Conservation (phyloP, 2,113 vertebrate genomes). For the Eptesicus fuscus region DNA sequence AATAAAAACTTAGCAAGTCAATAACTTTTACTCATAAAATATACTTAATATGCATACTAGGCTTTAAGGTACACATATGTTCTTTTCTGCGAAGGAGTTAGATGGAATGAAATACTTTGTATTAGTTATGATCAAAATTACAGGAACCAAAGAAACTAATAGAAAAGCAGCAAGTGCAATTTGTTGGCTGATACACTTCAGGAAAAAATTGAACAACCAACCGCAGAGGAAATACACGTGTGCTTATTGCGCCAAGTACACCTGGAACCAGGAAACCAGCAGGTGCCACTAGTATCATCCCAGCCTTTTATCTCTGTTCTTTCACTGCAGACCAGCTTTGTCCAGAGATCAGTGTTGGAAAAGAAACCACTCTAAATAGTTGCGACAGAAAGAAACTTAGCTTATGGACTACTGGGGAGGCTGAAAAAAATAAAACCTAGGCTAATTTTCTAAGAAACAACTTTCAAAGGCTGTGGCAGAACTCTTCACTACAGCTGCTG, state of each 20-base stretch:
- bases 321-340: neutral
- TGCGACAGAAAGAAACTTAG: neutral
- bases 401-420: neutral
- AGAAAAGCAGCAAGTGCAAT: neutral
- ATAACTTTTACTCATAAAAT: neutral
- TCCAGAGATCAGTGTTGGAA: neutral
- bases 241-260: fast-evolving
- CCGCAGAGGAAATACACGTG: neutral
- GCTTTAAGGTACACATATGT: neutral
- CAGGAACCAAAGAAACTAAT: neutral
- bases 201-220: neutral
- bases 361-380: neutral
- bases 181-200: neutral
- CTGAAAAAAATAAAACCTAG: neutral
- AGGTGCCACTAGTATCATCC: neutral
- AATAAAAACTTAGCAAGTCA: neutral
- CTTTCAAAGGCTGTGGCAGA: neutral
- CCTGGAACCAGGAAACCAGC: neutral
- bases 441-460: neutral
- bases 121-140: neutral
- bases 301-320: neutral
- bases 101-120: neutral
- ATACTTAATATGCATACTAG: neutral
- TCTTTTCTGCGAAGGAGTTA: neutral
- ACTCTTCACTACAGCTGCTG: no score